Evolutionary conservation across 2,797 vertebrate species (phyloP).

Genomic region (Platalea minor): DNA sequence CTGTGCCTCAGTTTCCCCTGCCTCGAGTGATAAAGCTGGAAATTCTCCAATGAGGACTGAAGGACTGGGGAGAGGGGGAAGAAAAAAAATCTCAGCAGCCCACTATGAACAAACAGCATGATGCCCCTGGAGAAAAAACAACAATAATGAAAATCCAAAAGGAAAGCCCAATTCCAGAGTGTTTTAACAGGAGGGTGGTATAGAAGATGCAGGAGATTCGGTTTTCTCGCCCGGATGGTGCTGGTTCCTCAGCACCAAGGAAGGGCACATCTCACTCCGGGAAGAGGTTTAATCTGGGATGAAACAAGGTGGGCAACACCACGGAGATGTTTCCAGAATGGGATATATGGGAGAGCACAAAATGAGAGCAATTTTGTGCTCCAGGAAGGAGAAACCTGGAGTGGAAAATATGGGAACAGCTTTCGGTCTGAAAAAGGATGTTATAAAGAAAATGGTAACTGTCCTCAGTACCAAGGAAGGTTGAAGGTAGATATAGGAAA

Average conservation of each 20-base stretch:
- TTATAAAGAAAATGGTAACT: neutral
- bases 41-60: accelerated
- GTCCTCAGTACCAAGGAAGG: neutral
- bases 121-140: neutral
- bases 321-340: neutral
- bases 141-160: neutral
- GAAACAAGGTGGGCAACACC: neutral
- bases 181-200: neutral
- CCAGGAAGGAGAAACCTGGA: neutral
- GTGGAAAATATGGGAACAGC: neutral
- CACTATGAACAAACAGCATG: neutral
- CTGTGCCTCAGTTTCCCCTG: neutral
- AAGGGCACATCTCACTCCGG: neutral
- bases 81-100: neutral
- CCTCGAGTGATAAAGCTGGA: neutral
- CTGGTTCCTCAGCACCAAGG: neutral
- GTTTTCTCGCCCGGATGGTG: neutral
- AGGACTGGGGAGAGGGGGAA: neutral
- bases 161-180: neutral
- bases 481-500: neutral
- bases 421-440: neutral
- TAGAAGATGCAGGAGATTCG: neutral
- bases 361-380: neutral
- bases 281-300: neutral
- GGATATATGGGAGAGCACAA: neutral